Percentiles rank a stretch among this genome's conserved stretches.
These are phyloP conservation scores for Rhyacichthys aspro DNA, from an alignment of 2,797 vertebrate genomes.

Conservation along the genomic window DNA sequence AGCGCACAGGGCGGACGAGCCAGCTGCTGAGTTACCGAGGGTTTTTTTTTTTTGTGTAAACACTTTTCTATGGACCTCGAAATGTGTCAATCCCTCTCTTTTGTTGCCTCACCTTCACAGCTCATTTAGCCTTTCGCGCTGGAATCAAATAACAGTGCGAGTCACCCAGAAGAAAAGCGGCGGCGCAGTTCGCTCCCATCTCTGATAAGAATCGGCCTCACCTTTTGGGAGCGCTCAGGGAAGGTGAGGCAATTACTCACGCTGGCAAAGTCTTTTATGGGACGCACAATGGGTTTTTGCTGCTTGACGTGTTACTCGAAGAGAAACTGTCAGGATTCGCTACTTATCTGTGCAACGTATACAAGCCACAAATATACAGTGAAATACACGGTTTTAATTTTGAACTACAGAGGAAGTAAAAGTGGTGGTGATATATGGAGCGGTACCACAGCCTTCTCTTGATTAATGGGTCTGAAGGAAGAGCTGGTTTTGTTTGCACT, in stretches of 20 bases:
- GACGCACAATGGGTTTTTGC: not conserved
- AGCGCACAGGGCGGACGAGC: conserved; percentile 14
- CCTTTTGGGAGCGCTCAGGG: conserved; percentile 41
- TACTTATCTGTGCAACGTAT: conserved; percentile 3
- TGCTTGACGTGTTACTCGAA: conserved; percentile 28
- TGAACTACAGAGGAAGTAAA: not conserved
- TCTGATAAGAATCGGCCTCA: conserved; percentile 50
- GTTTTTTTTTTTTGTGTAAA: conserved; percentile 54
- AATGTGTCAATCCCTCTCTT: conserved; percentile 59
- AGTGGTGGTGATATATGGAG: conserved; percentile 30
- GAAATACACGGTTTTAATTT: not conserved
- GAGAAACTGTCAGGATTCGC: not conserved
- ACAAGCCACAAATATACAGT: not conserved
- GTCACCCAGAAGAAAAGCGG: conserved; percentile 32
- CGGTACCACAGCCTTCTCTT: conserved; percentile 12
- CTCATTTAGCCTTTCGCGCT: conserved; percentile 59
- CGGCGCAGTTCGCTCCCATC: conserved; percentile 32
- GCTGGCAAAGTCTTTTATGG: conserved; percentile 25
- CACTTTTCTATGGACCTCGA: conserved; percentile 52
- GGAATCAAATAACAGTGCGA: conserved; percentile 50
- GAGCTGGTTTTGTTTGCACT: conserved; percentile 52
- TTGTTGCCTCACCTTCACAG: conserved; percentile 68
- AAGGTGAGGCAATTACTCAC: conserved; percentile 53
- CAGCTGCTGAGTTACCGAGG: conserved; percentile 60
- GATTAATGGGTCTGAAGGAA: conserved; percentile 53